phyloP scores from a whole-genome alignment of 2,888 invertebrate species.

The Rhagonycha lutea region DNA sequence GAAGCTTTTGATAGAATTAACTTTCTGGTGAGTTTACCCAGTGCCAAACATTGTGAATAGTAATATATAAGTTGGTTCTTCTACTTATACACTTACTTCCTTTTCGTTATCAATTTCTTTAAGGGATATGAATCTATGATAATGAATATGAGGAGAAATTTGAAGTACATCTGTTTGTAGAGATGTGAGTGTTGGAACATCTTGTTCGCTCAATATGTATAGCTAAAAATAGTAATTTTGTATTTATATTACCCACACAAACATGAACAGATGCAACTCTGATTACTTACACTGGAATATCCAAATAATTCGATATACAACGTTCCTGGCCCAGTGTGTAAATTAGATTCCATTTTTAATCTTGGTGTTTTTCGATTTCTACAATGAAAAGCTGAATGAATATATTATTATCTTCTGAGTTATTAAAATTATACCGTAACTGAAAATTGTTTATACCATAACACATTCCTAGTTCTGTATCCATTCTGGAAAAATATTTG shows the following conservation, averaged over 20 bases:
- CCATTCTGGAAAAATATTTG: conserved; percentile 64
- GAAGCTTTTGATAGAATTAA: too few species aligned
- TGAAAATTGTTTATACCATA: conserved; percentile 70
- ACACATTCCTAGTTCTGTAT: conserved; percentile 71
- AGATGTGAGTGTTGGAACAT: conserved; percentile 72
- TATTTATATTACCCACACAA: not conserved
- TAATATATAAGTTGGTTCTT: too few species aligned
- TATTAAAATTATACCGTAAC: not conserved
- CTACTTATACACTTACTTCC: conserved; percentile 56
- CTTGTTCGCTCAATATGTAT: conserved; percentile 67
- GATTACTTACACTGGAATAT: conserved; percentile 57
- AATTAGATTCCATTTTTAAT: conserved; percentile 66
- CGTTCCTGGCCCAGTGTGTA: conserved; percentile 65
- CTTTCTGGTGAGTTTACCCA: too few species aligned
- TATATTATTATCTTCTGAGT: not conserved
- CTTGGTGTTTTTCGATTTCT: conserved; percentile 56
- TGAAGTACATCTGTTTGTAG: conserved; percentile 64
- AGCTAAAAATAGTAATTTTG: conserved; percentile 53
- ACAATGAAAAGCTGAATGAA: not conserved
- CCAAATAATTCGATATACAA: conserved; percentile 60
- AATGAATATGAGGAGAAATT: conserved; percentile 62
- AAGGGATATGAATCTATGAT: conserved; percentile 50
- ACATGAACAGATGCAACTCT: too few species aligned
- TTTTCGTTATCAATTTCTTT: conserved; percentile 72
- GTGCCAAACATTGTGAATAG: too few species aligned